Evolutionary conservation across 2,113 vertebrate species (phyloP).

Genomic region (Chauna torquata): DNA sequence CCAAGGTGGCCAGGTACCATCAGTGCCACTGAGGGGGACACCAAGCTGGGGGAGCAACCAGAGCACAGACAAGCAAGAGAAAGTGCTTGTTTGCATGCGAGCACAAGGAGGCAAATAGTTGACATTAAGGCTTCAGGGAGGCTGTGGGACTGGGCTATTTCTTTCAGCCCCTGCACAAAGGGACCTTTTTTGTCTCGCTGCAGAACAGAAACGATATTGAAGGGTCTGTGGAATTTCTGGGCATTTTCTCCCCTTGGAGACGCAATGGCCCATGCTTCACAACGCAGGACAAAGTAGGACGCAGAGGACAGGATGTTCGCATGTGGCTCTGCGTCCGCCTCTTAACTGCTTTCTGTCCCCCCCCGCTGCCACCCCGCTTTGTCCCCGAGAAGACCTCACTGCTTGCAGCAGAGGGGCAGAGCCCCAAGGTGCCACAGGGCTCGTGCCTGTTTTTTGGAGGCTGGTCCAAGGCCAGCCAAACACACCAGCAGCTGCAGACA

Average conservation of each 20-base stretch:
- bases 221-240: conserved; percentile 17
- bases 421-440: not conserved
- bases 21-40: rapidly evolving
- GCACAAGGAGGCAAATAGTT: conserved; percentile 70
- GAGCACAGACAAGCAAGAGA: not conserved
- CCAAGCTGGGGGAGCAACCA: not conserved
- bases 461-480: too few relatives aligned
- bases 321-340: not conserved
- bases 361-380: not conserved
- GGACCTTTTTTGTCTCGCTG: conserved; percentile 38
- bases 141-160: conserved; percentile 53
- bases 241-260: conserved; percentile 40
- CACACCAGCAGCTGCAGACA: too few relatives aligned
- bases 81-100: conserved; percentile 61
- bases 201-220: conserved; percentile 67
- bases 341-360: not conserved
- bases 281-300: not conserved
- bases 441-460: too few relatives aligned
- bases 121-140: conserved; percentile 71
- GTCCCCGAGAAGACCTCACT: rapidly evolving
- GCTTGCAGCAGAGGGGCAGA: not conserved
- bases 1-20: rapidly evolving
- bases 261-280: not conserved
- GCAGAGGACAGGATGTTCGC: conserved; percentile 8
- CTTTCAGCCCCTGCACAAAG: conserved; percentile 64